These are phyloP conservation scores for Xerus inauris DNA, from an alignment of 2,113 vertebrate genomes.

Conservation along the genomic window DNA sequence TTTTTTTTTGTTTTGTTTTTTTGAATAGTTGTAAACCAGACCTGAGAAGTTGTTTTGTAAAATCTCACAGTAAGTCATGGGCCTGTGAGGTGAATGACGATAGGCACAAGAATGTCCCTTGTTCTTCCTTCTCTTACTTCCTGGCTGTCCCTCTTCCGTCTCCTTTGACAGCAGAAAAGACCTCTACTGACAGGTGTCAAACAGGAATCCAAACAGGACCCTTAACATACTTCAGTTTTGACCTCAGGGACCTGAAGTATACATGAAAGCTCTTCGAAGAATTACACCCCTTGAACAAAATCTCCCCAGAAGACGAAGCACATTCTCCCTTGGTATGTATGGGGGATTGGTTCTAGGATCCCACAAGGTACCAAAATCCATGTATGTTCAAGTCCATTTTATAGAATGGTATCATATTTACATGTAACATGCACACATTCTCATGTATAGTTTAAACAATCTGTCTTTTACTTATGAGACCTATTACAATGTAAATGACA, in stretches of 20 bases:
- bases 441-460: background rate
- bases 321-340: background rate
- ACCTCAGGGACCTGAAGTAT: background rate
- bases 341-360: background rate
- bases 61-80: background rate
- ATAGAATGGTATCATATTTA: background rate
- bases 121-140: background rate
- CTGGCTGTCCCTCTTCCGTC: background rate
- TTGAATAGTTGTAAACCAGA: background rate
- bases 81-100: background rate
- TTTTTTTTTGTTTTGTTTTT: background rate
- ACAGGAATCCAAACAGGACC: background rate
- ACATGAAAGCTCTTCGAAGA: background rate
- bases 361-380: too few species aligned
- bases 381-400: background rate
- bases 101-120: background rate
- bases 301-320: background rate
- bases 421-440: too few species aligned
- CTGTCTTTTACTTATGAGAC: background rate
- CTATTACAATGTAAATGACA: background rate
- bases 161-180: background rate
- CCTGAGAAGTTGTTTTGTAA: background rate
- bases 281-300: background rate
- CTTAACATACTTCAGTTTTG: fast-evolving
- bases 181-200: fast-evolving